Evolutionary conservation across 2,888 invertebrate genomes (phyloP), one percentile per base, ranked within the genome.

Genomic region (Drosophila infuscata): DNA sequence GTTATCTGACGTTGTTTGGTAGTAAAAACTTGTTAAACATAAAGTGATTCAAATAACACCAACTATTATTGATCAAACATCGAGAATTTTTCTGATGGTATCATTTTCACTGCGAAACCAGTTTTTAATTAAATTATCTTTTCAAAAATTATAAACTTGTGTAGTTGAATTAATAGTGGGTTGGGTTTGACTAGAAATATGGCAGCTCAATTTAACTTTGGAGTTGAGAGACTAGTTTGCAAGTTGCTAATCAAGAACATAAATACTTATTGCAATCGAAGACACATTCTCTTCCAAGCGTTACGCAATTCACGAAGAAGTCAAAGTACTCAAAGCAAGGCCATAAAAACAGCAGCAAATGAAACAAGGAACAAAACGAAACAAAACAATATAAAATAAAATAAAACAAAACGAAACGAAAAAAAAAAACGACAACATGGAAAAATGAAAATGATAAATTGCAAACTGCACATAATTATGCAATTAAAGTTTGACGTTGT

Each of bases 391-490:
- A 56, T 77, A 81, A 59, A 43, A 54, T 32, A 57, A 68, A 35
- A 68, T 38, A 38, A 52, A 49, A 57, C 74, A 81, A 48, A n/a
- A n/a, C n/a, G n/a, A n/a, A n/a, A n/a, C n/a, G n/a, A 38, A 52
- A 49, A 57, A 74, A 81, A 81, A 81, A 82, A 67, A 74, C 67
- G 67, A 79, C 80, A 76, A 77, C 91, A 91, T 89, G 91, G 90
- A 91, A 90, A 89, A 90, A 83, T 79, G 79, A 77, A 90, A 92
- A 93, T 93, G 93, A 93, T 93, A 93, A 93, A 93, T 93, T 92
- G 92, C 92, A 91, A 93, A 91, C 92, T 92, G 92, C 92, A 92
- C 92, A 92, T 92, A 93, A 93, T 93, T 93, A 93, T 93, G 93
- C 93, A 93, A 93, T 93, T 93, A 93, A 93, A 92, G 92, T 92